These are phyloP conservation scores for Aphaenogaster ashmeadi DNA, from an alignment of 1,140 invertebrate species.

Conservation along the genomic window DNA sequence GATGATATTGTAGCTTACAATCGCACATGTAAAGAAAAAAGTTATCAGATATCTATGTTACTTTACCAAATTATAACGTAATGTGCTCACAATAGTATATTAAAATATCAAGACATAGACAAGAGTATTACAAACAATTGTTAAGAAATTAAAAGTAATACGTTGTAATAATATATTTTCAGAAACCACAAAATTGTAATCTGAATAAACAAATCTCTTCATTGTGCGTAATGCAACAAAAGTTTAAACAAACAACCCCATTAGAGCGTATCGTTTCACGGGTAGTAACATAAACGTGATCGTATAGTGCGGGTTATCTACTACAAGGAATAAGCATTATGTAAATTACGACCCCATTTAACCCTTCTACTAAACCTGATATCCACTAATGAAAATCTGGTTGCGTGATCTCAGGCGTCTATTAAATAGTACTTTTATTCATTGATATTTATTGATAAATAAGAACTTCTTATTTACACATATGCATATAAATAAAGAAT, in stretches of 20 bases:
- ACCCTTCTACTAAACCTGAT: conserved; percentile 70
- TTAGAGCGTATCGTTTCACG: neutral
- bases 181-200: neutral
- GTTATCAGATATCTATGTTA: neutral
- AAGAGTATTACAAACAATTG: neutral
- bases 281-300: conserved; percentile 47
- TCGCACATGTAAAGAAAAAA: neutral
- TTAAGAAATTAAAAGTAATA: neutral
- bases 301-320: conserved; percentile 73
- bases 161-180: neutral
- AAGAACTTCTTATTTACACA: neutral
- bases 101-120: neutral
- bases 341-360: conserved; percentile 76
- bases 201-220: neutral
- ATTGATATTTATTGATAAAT: conserved; percentile 2
- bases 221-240: neutral
- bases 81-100: neutral
- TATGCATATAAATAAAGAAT: neutral
- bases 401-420: conserved; percentile 76
- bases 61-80: neutral
- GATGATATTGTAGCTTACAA: neutral
- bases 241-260: neutral
- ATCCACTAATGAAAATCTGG: conserved; percentile 76
- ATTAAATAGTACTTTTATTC: neutral
- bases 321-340: conserved; percentile 75